Evolutionary conservation across 2,888 invertebrate genomes (phyloP).

Genomic region (Muscina levida): DNA sequence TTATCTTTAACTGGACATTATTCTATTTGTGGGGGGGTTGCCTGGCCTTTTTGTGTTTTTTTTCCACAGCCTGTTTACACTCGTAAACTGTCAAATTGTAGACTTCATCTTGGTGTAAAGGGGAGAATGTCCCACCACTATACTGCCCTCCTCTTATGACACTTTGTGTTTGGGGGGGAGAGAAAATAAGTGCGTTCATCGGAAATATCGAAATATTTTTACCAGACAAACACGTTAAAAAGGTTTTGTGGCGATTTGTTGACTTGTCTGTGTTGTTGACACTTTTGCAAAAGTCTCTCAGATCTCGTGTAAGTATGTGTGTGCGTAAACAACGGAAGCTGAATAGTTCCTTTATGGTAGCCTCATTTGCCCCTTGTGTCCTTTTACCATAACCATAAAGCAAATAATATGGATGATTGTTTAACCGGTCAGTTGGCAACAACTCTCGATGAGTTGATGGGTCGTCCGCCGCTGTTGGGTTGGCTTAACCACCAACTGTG

Average conservation of each 20-base stretch:
- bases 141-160: slow-evolving; percentile 18
- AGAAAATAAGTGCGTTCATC: not conserved
- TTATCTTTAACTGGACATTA: slow-evolving; percentile 29
- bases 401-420: slow-evolving; percentile 21
- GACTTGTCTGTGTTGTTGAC: slow-evolving; percentile 10
- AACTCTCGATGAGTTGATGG: slow-evolving; percentile 13
- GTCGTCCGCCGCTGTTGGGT: not conserved
- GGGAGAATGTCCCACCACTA: not conserved
- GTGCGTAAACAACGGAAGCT: not conserved
- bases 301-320: not conserved
- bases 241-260: slow-evolving; percentile 25
- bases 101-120: slow-evolving; percentile 35
- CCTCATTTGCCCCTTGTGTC: not conserved
- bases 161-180: not conserved
- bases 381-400: slow-evolving; percentile 17
- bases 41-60: not conserved
- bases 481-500: slow-evolving; percentile 35
- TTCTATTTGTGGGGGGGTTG: not conserved
- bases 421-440: slow-evolving; percentile 22
- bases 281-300: not conserved
- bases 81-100: slow-evolving; percentile 60
- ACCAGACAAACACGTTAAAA: slow-evolving; percentile 9
- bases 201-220: slow-evolving; percentile 19
- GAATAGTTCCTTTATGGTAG: not conserved
- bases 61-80: slow-evolving; percentile 8